These are phyloP conservation scores for Endotricha flammealis DNA, from an alignment of 2,888 invertebrate genomes.

Conservation along the genomic window DNA sequence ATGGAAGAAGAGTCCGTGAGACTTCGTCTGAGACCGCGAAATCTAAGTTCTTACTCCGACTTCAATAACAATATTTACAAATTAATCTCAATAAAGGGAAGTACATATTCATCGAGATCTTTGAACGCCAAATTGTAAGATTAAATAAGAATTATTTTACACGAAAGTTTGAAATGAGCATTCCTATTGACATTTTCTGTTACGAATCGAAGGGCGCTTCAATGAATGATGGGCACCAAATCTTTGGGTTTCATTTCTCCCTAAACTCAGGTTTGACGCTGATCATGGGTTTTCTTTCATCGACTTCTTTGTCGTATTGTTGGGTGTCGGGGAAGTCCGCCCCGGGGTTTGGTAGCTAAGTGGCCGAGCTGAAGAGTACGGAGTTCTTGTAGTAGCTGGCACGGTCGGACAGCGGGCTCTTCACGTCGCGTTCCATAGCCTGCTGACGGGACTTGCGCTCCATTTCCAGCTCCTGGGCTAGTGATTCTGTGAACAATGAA, in stretches of 20 bases:
- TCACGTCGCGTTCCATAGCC: conserved; percentile 88
- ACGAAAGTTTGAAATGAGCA: conserved; percentile 2
- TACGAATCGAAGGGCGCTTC: conserved; percentile 2
- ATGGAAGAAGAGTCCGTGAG: conserved; percentile 70
- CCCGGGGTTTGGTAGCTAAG: conserved; percentile 77
- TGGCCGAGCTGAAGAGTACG: conserved; percentile 92
- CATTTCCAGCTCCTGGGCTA: conserved; percentile 92
- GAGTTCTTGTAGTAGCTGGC: conserved; percentile 93
- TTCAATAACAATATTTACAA: conserved; percentile 73
- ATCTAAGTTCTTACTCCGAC: conserved; percentile 51
- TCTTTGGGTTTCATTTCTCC: conserved; percentile 64
- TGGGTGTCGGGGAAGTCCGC: conserved; percentile 59
- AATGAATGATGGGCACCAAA: conserved; percentile 18
- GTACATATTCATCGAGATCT: conserved; percentile 55
- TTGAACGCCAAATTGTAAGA: conserved; percentile 39
- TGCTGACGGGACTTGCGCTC: conserved; percentile 91
- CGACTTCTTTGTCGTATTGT: conserved; percentile 53
- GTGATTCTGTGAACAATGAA: conserved; percentile 82
- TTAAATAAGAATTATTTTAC: conserved; percentile 38
- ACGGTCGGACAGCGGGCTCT: conserved; percentile 90
- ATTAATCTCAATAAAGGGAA: conserved; percentile 55
- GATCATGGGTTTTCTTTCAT: conserved; percentile 72
- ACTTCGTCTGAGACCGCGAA: conserved; percentile 52
- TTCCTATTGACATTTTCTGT: conserved; percentile 1
- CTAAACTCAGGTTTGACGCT: conserved; percentile 76